Percentiles rank a stretch among this genome's conserved stretches.
These are phyloP conservation scores for Ormyrus thymus DNA, from an alignment of 2,888 invertebrate genomes.

Conservation along the genomic window DNA sequence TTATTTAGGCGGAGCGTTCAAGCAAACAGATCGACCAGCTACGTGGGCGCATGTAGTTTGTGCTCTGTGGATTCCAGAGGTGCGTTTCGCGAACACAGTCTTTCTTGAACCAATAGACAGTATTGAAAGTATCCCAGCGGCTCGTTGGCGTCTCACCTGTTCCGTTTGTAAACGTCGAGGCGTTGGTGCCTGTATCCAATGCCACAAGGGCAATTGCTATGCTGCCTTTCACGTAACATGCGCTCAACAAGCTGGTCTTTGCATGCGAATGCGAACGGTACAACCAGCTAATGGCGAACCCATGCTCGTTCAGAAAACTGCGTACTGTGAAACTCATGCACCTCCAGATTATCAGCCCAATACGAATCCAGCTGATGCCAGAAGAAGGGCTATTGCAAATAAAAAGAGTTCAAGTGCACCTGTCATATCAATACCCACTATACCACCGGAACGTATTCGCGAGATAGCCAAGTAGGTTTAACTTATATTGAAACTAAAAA, in stretches of 20 bases:
- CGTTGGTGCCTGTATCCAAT: constrained; percentile 98
- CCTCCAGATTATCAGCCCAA: constrained; percentile 78
- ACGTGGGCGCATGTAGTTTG: constrained; percentile 99
- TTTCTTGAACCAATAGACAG: constrained; percentile 99
- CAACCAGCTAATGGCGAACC: constrained; percentile 82
- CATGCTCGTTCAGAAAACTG: constrained; percentile 94
- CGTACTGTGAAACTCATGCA: constrained; percentile 96
- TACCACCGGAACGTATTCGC: constrained; percentile 90
- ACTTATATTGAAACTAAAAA: neutral
- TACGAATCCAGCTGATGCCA: constrained; percentile 71
- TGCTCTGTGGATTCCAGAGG: constrained; percentile 99
- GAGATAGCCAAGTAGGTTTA: constrained; percentile 88
- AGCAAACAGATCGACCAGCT: constrained; percentile 92
- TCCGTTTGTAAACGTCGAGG: constrained; percentile 96
- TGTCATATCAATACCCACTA: constrained; percentile 94
- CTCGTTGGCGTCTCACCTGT: constrained; percentile 96
- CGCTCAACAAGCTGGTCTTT: constrained; percentile 95
- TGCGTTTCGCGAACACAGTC: constrained; percentile 97
- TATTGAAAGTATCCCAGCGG: constrained; percentile 95
- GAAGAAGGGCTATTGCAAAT: constrained; percentile 75
- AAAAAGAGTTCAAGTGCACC: constrained; percentile 94
- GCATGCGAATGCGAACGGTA: constrained; percentile 98
- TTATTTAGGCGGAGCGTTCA: constrained; percentile 90
- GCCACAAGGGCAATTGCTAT: constrained; percentile 96
- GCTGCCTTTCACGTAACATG: constrained; percentile 99